A percentile compares a stretch with the other conserved stretches of the same genome.
phyloP scores from a whole-genome alignment of 1,140 invertebrate genomes.

The Drosophila micromelanica region DNA sequence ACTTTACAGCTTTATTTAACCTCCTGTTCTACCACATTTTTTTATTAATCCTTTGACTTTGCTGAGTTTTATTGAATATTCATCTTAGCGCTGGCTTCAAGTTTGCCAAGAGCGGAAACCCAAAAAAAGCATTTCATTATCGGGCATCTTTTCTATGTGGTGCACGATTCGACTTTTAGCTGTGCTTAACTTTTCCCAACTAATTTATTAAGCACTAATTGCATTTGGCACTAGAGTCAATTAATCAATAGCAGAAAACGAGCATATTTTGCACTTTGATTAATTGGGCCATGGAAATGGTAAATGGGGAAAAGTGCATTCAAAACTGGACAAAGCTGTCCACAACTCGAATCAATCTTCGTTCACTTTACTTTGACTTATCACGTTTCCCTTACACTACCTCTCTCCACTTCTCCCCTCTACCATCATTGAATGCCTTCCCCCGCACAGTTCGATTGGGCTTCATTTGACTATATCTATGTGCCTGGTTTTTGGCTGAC shows the following conservation, averaged over 20 bases:
- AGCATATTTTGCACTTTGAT: constrained; percentile 62
- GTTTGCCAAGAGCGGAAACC: background rate
- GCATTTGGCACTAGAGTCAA: constrained; percentile 64
- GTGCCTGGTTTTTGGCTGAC: constrained; percentile 15
- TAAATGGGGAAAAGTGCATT: constrained; percentile 53
- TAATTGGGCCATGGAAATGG: constrained; percentile 49
- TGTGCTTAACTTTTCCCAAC: constrained; percentile 38
- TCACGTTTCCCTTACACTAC: constrained; percentile 19
- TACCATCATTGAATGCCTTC: constrained; percentile 1
- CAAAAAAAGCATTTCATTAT: constrained; percentile 27
- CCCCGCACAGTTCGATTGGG: too few relatives aligned
- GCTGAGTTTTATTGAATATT: background rate
- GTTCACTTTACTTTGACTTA: constrained; percentile 46
- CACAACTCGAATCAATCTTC: constrained; percentile 72
- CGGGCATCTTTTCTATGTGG: constrained; percentile 5
- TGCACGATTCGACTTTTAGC: constrained; percentile 16
- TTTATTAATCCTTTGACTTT: background rate
- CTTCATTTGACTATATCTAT: constrained; percentile 15
- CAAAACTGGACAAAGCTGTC: constrained; percentile 61
- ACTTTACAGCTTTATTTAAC: background rate
- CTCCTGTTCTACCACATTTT: background rate
- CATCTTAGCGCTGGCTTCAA: background rate
- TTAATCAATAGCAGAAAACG: constrained; percentile 63
- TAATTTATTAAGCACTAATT: constrained; percentile 74
- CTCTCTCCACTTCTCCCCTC: background rate